Percentiles rank a stretch among this genome's conserved stretches.
Evolutionary conservation across 2,888 invertebrate genomes (phyloP).

Genomic region (Drosophila mimetica): DNA sequence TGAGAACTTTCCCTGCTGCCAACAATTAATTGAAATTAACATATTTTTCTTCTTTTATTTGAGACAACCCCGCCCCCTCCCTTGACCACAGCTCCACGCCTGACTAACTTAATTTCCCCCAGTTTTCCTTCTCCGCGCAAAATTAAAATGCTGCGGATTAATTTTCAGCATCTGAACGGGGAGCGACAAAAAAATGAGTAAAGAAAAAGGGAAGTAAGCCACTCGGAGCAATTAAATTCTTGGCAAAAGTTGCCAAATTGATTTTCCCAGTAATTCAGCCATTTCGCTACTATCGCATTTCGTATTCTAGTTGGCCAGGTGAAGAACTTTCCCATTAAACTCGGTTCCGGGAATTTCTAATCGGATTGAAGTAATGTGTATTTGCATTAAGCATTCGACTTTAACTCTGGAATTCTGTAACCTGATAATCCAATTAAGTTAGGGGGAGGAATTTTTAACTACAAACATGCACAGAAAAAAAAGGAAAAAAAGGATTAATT

Average conservation of each 20-base stretch:
- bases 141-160: slow-evolving; percentile 52
- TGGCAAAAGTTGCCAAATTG: slow-evolving; percentile 37
- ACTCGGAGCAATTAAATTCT: slow-evolving; percentile 39
- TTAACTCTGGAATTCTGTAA: too few species aligned
- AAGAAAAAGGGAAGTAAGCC: slow-evolving; percentile 9
- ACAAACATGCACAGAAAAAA: too few species aligned
- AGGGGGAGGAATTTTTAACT: too few species aligned
- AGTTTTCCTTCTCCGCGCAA: slow-evolving; percentile 1
- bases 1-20: slow-evolving; percentile 45
- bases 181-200: slow-evolving; percentile 6
- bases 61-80: slow-evolving; percentile 47
- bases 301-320: slow-evolving; percentile 1
- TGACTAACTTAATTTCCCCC: slow-evolving; percentile 21
- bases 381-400: background rate
- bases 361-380: too few species aligned
- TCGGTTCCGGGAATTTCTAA: slow-evolving; percentile 5
- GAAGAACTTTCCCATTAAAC: slow-evolving; percentile 12
- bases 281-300: slow-evolving; percentile 1
- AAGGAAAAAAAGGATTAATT: too few species aligned
- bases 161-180: slow-evolving; percentile 42
- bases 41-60: slow-evolving; percentile 71
- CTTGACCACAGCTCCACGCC: slow-evolving; percentile 4
- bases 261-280: slow-evolving; percentile 12
- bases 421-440: too few species aligned
- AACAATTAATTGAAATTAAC: slow-evolving; percentile 79